phyloP scores from a whole-genome alignment of 2,113 vertebrate species.

The Eolophus roseicapilla region DNA sequence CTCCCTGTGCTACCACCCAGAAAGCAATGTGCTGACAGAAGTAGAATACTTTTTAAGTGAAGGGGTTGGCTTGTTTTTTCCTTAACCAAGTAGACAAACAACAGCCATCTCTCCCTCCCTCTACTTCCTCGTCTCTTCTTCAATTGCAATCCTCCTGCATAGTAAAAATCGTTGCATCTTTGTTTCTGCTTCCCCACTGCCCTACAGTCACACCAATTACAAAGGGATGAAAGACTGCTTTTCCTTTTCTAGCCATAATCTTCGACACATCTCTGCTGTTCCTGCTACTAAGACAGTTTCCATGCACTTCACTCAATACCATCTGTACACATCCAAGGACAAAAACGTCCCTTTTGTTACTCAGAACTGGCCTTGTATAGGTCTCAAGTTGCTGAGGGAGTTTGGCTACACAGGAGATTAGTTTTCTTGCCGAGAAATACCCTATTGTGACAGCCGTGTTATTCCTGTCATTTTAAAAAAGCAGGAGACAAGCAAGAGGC shows the following conservation, averaged over 20 bases:
- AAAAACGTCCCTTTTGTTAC: not conserved
- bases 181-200: not conserved
- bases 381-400: not conserved
- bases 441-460: not conserved
- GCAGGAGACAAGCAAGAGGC: not conserved
- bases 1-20: not conserved
- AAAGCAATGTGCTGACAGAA: not conserved
- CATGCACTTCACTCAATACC: not conserved
- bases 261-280: not conserved
- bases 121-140: not conserved
- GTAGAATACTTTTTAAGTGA: not conserved
- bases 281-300: not conserved
- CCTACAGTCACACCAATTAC: not conserved
- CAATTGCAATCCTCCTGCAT: not conserved
- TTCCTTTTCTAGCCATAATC: not conserved
- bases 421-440: not conserved
- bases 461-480: not conserved
- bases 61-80: not conserved
- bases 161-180: not conserved
- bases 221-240: not conserved
- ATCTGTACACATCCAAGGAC: not conserved
- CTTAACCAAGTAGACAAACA: not conserved
- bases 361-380: not conserved
- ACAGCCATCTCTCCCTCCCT: not conserved
- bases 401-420: not conserved